These are phyloP conservation scores for Tympanoctomys barrerae DNA, from an alignment of 2,797 vertebrate species.

Conservation along the genomic window DNA sequence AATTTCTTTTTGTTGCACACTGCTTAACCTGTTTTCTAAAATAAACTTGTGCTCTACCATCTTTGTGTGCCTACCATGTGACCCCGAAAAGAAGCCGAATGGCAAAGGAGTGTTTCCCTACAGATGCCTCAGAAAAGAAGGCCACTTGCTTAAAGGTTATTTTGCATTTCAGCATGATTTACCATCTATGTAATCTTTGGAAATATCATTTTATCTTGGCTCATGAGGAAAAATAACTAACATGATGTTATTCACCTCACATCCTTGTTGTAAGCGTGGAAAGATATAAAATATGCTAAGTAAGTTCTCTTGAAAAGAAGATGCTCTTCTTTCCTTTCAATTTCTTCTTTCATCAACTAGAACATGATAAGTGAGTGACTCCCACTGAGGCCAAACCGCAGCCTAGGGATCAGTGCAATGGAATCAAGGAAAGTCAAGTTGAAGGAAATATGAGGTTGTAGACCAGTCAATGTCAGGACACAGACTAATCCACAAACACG, in stretches of 20 bases:
- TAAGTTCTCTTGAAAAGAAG: background rate
- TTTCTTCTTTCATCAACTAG: background rate
- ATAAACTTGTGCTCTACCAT: constrained; percentile 42
- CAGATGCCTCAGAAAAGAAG: background rate
- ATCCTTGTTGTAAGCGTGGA: background rate
- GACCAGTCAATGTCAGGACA: background rate
- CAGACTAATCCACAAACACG: background rate
- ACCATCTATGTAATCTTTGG: background rate
- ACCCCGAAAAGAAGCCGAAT: background rate
- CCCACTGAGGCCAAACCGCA: background rate
- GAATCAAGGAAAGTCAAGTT: background rate
- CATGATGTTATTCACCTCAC: background rate
- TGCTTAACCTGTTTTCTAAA: constrained; percentile 61
- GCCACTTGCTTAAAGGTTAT: constrained; percentile 8
- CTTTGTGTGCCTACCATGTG: background rate
- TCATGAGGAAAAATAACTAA: background rate
- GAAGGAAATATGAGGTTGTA: background rate
- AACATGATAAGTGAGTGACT: background rate
- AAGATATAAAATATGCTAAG: background rate
- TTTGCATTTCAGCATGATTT: constrained; percentile 29
- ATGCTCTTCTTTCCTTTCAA: background rate
- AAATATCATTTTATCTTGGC: constrained; percentile 46
- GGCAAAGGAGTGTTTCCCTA: background rate
- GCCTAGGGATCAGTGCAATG: background rate
- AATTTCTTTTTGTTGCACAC: constrained; percentile 18